A percentile compares a stretch with the other conserved stretches of the same genome.
These are phyloP conservation scores for Pheosia tremula DNA, from an alignment of 2,888 invertebrate species.

Conservation along the genomic window DNA sequence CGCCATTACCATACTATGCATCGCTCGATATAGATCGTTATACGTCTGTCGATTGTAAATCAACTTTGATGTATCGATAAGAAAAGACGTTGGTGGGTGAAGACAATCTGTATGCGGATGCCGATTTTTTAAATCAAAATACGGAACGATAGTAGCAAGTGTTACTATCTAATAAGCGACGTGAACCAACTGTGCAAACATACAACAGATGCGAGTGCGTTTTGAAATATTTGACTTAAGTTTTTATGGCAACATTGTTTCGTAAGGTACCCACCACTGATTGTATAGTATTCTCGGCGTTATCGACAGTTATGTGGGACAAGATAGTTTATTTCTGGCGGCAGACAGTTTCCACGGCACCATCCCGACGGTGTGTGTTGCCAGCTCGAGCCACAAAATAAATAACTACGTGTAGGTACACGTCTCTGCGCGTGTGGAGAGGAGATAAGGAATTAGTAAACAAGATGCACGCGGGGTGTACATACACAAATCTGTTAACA, in stretches of 20 bases:
- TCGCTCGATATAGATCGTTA: slow-evolving; percentile 47
- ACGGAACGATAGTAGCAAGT: not conserved
- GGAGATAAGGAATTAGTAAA: slow-evolving; percentile 33
- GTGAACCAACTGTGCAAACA: slow-evolving; percentile 18
- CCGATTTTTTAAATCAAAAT: not conserved
- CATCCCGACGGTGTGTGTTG: slow-evolving; percentile 44
- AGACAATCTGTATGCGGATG: slow-evolving; percentile 9
- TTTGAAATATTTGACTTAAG: slow-evolving; percentile 30
- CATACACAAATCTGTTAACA: slow-evolving; percentile 14
- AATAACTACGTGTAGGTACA: slow-evolving; percentile 30
- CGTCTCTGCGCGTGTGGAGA: slow-evolving; percentile 19
- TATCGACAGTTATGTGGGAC: slow-evolving; percentile 68
- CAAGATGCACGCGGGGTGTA: slow-evolving; percentile 5
- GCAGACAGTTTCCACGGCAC: slow-evolving; percentile 55
- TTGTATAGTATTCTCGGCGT: slow-evolving; percentile 54
- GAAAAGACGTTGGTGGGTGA: slow-evolving; percentile 31
- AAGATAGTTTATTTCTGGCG: slow-evolving; percentile 67
- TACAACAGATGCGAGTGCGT: slow-evolving; percentile 11
- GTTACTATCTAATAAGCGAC: slow-evolving; percentile 6
- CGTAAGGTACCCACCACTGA: slow-evolving; percentile 45
- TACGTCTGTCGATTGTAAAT: slow-evolving; percentile 47
- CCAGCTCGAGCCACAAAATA: slow-evolving; percentile 40
- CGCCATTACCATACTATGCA: slow-evolving; percentile 49
- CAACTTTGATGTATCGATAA: slow-evolving; percentile 40
- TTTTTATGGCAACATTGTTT: slow-evolving; percentile 44